These are phyloP conservation scores for Notamacropus eugenii DNA, from an alignment of 2,797 vertebrate species.

Conservation along the genomic window DNA sequence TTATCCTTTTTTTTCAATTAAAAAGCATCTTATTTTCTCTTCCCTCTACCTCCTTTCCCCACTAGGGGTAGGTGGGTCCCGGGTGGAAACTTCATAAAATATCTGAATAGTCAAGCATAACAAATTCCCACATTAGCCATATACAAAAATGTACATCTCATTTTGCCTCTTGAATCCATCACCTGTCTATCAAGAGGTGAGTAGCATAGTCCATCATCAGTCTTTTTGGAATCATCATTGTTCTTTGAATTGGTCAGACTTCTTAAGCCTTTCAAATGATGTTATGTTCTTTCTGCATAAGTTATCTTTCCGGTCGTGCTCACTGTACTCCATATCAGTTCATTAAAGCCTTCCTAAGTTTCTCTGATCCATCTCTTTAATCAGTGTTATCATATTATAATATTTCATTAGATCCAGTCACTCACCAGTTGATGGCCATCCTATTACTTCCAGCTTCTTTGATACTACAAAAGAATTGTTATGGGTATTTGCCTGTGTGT, in stretches of 20 bases:
- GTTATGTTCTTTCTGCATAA: neutral
- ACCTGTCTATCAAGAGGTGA: neutral
- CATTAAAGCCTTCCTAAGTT: neutral
- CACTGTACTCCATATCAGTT: no score
- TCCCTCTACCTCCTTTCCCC: neutral
- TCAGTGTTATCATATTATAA: neutral
- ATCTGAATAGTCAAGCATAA: neutral
- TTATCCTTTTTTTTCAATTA: neutral
- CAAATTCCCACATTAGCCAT: neutral
- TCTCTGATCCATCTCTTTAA: neutral
- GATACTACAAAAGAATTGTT: neutral
- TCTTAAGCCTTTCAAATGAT: neutral
- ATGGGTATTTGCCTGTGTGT: neutral
- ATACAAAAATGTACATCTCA: neutral
- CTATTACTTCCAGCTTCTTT: neutral
- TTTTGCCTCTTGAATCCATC: neutral
- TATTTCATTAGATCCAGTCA: neutral
- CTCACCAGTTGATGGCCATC: neutral
- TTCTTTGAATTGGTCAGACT: neutral
- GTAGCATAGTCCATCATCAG: neutral
- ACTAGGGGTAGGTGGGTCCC: neutral
- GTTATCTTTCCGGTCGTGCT: no score
- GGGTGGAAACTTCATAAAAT: no score
- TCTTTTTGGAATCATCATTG: neutral
- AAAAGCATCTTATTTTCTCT: neutral